Percentiles rank a stretch among this genome's conserved stretches.
Evolutionary conservation across 2,888 invertebrate species (phyloP).

Genomic region (Sphecodes monilicornis): DNA sequence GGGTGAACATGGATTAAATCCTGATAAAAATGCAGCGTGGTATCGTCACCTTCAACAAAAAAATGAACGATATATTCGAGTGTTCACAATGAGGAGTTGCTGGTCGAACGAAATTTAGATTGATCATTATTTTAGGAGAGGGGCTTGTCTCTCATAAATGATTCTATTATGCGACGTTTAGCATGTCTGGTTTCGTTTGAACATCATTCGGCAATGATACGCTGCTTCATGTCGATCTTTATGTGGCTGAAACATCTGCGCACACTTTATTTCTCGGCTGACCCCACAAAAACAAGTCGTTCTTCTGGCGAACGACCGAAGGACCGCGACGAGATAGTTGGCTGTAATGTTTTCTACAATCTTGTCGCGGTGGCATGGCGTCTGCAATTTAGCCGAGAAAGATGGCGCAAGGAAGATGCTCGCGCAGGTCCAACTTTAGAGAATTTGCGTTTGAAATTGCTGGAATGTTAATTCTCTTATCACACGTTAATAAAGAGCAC

Average conservation of each 20-base stretch:
- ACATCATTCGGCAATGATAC: background rate
- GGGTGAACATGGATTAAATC: background rate
- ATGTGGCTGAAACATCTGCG: background rate
- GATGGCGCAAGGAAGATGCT: background rate
- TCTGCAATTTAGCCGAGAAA: background rate
- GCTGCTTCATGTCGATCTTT: background rate
- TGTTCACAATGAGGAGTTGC: too few species aligned
- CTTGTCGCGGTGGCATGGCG: background rate
- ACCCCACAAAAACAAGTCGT: constrained; percentile 2
- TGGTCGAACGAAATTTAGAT: background rate
- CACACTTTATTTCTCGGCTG: background rate
- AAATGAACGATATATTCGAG: background rate
- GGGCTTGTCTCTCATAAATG: background rate
- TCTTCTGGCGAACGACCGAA: background rate
- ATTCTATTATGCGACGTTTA: background rate
- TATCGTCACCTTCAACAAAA: background rate
- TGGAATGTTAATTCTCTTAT: constrained; percentile 5
- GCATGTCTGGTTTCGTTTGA: background rate
- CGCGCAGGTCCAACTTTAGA: background rate
- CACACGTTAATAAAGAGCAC: background rate
- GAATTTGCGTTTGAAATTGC: background rate
- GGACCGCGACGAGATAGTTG: background rate
- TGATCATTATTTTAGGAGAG: background rate
- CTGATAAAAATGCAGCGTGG: background rate
- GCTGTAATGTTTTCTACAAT: constrained; percentile 1